Base-by-base conservation (phyloP, 1,140 invertebrate genomes). In the Euura lappo region DNA sequence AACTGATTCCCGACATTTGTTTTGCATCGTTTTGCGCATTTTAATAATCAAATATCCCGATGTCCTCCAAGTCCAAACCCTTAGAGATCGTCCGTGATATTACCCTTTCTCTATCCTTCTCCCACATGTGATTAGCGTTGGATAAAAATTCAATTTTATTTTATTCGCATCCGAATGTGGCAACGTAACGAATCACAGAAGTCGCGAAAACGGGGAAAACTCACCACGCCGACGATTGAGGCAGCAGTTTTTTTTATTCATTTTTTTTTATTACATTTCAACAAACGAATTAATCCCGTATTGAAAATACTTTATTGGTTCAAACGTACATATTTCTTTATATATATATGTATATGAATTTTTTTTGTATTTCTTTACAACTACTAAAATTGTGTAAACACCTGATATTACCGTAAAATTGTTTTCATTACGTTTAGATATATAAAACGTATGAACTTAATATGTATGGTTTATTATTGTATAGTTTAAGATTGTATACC, bases 21-120 rank as follows among this genome's bases (percentile, higher is more conserved):
- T 28, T 60, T 60, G 51, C 51, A 60, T 60, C 2, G 13, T 11
- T 60, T 60, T 28, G 28, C 8, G 13, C 13, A 60, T 60, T 11
- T 11, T 60, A 60, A 60, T 60, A 11, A 28, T 60, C 8, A 60
- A 60, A 60, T 60, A 60, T 60, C 13, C 51, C 51, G 51, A 77
- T 70, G 72, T 79, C 82, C 80, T 73, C 76, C 79, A 83, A 82
- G 79, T 70, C 74, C 74, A 71, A 79, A 76, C 73, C 70, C 76
- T 83, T 77, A 77, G 74, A 79, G 74, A 72, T 73, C 78, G 78
- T 78, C 68, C 76, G 75, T 80, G 72, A 77, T 84, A 76, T 79
- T 80, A 81, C 78, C 78, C 80, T 83, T 76, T 81, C 72, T 85
- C 85, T 87, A 87, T 87, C 86, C 86, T 87, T 87, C 85, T 87